Evolutionary conservation across 30 jellyfish, hydroid and myxozoan genomes (phyloP).

Genomic region (Sanderia malayensis): DNA sequence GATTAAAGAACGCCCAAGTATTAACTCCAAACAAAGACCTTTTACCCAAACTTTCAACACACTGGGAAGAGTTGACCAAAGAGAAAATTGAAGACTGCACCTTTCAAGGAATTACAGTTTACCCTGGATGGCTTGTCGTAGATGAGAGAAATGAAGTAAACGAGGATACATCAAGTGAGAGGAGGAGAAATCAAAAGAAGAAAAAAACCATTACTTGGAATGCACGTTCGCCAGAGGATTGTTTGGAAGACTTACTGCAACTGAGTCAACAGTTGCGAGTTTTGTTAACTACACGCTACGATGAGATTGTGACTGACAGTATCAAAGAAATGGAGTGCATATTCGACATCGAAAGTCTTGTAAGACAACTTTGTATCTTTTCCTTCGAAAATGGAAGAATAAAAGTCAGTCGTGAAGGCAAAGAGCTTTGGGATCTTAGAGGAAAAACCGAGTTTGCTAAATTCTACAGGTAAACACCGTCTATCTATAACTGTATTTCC

Average conservation of each 20-base stretch:
- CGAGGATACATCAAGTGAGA: neutral
- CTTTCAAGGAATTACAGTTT: constrained; percentile 6
- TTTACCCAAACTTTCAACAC: constrained; percentile 1
- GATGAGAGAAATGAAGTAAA: no score
- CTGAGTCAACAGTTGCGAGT: constrained; percentile 14
- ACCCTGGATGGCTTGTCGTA: constrained; percentile 9
- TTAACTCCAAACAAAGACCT: constrained; percentile 1
- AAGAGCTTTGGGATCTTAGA: neutral
- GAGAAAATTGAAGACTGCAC: constrained; percentile 34
- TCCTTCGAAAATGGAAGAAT: constrained; percentile 6
- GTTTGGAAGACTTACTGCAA: constrained; percentile 16
- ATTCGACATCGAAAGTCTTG: constrained; percentile 1
- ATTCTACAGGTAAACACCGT: neutral
- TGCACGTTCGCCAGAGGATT: constrained; percentile 34
- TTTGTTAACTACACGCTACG: neutral
- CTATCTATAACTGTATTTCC: no score
- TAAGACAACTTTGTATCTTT: constrained; percentile 1
- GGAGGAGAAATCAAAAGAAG: neutral
- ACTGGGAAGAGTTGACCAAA: constrained; percentile 24
- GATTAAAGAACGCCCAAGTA: neutral
- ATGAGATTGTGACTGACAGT: neutral
- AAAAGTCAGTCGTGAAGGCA: neutral
- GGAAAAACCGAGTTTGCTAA: neutral
- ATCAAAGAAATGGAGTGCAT: neutral
- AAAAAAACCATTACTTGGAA: constrained; percentile 6